Percentiles rank a stretch among this genome's conserved stretches.
phyloP scores from a whole-genome alignment of 2,113 vertebrate genomes.

The Harpagus bidentatus region DNA sequence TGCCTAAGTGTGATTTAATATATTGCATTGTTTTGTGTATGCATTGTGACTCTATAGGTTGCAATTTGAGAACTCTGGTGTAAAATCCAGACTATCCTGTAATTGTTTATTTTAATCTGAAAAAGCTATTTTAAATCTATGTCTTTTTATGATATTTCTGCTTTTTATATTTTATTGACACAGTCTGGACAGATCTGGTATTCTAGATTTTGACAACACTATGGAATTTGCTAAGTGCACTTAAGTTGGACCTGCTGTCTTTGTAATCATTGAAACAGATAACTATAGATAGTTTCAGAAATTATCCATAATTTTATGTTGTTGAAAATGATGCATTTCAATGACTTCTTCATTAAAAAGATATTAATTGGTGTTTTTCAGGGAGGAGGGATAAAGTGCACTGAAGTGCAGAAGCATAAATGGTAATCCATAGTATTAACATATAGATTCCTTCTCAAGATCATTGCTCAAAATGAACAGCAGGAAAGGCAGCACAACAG shows the following conservation, averaged over 20 bases:
- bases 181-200: not conserved
- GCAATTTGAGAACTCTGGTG: not conserved
- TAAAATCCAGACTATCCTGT: not conserved
- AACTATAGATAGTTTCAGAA: not conserved
- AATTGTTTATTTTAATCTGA: not conserved
- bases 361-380: not conserved
- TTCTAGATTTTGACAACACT: not conserved
- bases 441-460: not conserved
- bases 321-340: not conserved
- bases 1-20: not conserved
- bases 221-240: not conserved
- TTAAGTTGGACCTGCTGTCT: not conserved
- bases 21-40: not conserved
- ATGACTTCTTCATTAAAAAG: not conserved
- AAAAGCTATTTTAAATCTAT: not conserved
- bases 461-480: not conserved
- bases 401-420: not conserved
- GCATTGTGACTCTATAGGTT: not conserved
- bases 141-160: not conserved
- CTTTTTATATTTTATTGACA: not conserved
- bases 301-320: not conserved
- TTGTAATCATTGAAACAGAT: not conserved
- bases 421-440: not conserved
- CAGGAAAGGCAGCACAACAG: not conserved
- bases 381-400: not conserved